A percentile compares a stretch with the other conserved stretches of the same genome.
These are phyloP conservation scores for Furnarius figulus DNA, from an alignment of 2,113 vertebrate species.

Conservation along the genomic window DNA sequence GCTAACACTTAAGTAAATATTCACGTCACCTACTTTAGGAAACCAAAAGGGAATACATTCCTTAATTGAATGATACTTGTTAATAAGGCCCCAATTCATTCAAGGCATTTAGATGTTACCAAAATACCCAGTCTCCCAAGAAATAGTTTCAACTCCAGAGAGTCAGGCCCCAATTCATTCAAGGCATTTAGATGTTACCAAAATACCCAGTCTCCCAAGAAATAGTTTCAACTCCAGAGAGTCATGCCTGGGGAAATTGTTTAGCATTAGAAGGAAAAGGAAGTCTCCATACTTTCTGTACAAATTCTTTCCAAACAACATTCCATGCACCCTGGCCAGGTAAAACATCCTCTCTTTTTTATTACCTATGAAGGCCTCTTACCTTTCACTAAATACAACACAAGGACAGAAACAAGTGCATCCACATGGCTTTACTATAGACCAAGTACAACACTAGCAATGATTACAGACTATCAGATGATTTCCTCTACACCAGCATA, in stretches of 20 bases:
- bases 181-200: background rate
- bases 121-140: background rate
- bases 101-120: background rate
- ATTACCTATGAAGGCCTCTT: background rate
- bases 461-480: conserved; percentile 1
- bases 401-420: background rate
- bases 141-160: background rate
- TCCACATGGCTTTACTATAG: background rate
- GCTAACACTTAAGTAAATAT: background rate
- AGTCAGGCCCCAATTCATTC: background rate
- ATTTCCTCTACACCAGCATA: background rate
- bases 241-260: background rate
- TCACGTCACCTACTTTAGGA: background rate
- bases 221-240: background rate
- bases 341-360: background rate
- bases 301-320: background rate
- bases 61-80: conserved; percentile 9
- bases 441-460: background rate
- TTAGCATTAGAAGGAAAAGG: background rate
- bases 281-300: background rate
- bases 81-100: background rate
- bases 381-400: background rate
- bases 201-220: background rate
- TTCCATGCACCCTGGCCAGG: fast-evolving
- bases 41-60: background rate